A percentile compares a stretch with the other conserved stretches of the same genome.
These are phyloP conservation scores for Microchrysa polita DNA, from an alignment of 2,888 invertebrate genomes.

Conservation along the genomic window DNA sequence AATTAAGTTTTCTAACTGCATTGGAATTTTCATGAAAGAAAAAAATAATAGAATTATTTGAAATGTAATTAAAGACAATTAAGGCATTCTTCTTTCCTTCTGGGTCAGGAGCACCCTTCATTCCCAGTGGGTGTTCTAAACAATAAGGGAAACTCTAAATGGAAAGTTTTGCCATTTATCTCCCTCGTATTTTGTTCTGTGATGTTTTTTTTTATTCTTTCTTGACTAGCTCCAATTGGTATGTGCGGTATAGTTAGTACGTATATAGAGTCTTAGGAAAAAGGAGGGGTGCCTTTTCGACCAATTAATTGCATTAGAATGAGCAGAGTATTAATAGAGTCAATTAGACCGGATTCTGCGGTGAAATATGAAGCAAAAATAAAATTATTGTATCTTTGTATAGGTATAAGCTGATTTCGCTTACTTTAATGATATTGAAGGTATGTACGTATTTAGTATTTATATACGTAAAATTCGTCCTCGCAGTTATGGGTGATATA, in stretches of 20 bases:
- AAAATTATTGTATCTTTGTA: too few species aligned
- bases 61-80: slow-evolving; percentile 41
- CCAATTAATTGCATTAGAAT: slow-evolving; percentile 9
- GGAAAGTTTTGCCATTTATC: slow-evolving; percentile 35
- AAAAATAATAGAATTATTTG: slow-evolving; percentile 43
- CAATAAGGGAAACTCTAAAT: neutral
- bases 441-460: too few species aligned
- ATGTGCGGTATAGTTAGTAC: too few species aligned
- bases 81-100: slow-evolving; percentile 27
- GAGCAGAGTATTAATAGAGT: slow-evolving; percentile 31
- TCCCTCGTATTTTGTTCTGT: neutral
- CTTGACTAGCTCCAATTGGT: slow-evolving; percentile 30
- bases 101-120: neutral
- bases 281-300: slow-evolving; percentile 8
- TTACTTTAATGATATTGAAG: too few species aligned
- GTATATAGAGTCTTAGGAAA: slow-evolving; percentile 6
- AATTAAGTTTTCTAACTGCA: too few species aligned
- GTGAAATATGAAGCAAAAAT: neutral
- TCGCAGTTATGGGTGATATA: too few species aligned
- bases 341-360: slow-evolving; percentile 35
- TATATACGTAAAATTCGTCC: too few species aligned
- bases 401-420: too few species aligned
- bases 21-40: too few species aligned
- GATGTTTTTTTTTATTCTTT: slow-evolving; percentile 26
- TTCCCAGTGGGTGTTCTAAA: neutral